A percentile compares a stretch with the other conserved stretches of the same genome.
phyloP scores from a whole-genome alignment of 2,113 vertebrate genomes.

The Neogobius melanostomus region DNA sequence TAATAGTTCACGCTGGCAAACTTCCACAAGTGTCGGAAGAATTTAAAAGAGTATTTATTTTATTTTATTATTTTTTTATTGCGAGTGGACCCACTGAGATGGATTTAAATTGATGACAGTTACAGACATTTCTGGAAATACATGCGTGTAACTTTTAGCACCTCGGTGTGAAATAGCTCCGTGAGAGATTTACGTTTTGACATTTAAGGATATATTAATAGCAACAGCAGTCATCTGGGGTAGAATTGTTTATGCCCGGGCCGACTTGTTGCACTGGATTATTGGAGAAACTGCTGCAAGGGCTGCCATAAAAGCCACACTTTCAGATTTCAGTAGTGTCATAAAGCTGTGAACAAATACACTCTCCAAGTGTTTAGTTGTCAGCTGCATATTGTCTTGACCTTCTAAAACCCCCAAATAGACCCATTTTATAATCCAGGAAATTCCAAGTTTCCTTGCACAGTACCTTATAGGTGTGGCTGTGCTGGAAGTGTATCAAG shows the following conservation, averaged over 20 bases:
- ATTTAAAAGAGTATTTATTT: neutral
- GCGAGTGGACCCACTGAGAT: neutral
- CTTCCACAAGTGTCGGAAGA: neutral
- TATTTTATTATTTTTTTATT: neutral
- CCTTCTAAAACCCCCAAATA: slow-evolving; percentile 62
- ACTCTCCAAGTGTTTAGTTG: slow-evolving; percentile 55
- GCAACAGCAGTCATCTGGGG: neutral
- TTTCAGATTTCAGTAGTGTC: slow-evolving; percentile 23
- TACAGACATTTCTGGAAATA: neutral
- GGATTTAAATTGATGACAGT: slow-evolving; percentile 4
- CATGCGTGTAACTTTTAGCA: slow-evolving; percentile 4
- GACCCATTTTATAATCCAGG: slow-evolving; percentile 69
- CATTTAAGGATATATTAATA: slow-evolving; percentile 1
- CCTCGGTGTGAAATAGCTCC: neutral
- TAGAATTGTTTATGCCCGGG: slow-evolving; percentile 1
- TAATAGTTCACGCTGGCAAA: slow-evolving; percentile 2
- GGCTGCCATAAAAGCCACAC: slow-evolving; percentile 13
- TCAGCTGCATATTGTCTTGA: slow-evolving; percentile 61
- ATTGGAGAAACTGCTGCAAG: neutral
- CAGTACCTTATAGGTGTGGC: slow-evolving; percentile 68
- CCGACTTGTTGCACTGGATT: slow-evolving; percentile 17
- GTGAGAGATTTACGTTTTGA: neutral
- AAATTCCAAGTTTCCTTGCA: slow-evolving; percentile 68
- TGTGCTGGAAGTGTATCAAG: slow-evolving; percentile 64
- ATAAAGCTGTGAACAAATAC: slow-evolving; percentile 17